Conservation (phyloP, 1,140 invertebrate species). For the Tyrophagus putrescentiae region DNA sequence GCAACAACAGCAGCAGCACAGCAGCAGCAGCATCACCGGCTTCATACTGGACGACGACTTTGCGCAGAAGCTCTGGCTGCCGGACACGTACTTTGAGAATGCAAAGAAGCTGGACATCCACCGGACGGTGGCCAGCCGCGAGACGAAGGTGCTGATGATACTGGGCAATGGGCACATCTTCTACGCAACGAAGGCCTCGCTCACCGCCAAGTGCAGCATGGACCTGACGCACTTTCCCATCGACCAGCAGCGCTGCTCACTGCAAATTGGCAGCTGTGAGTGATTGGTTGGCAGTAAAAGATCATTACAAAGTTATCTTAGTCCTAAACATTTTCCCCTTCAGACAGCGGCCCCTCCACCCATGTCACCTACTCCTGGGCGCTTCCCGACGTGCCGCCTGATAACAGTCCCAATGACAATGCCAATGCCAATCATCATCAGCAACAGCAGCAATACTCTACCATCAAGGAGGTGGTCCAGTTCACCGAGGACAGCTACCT, state of each 20-base stretch:
- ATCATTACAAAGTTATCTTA: background rate
- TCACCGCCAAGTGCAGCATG: conserved; percentile 1
- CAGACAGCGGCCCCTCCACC: conserved; percentile 4
- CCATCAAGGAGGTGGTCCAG: background rate
- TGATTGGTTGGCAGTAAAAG: background rate
- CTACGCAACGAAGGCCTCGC: background rate
- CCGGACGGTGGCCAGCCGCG: background rate
- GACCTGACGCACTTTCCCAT: conserved; percentile 4
- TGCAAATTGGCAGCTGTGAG: conserved; percentile 2
- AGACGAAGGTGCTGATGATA: background rate
- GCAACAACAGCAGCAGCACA: too few species aligned
- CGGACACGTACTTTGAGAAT: conserved; percentile 6
- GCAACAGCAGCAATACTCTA: background rate
- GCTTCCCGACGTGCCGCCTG: too few species aligned
- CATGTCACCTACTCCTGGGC: too few species aligned
- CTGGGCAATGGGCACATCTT: background rate
- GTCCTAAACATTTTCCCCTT: background rate
- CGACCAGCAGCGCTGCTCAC: background rate
- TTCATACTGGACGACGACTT: conserved; percentile 1
- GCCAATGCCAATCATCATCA: too few species aligned
- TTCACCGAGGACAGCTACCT: background rate
- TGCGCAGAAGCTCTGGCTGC: background rate
- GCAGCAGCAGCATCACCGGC: background rate
- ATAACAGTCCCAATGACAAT: too few species aligned
- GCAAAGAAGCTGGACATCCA: background rate